These are phyloP conservation scores for Xenus cinereus DNA, from an alignment of 2,113 vertebrate genomes.

Conservation along the genomic window DNA sequence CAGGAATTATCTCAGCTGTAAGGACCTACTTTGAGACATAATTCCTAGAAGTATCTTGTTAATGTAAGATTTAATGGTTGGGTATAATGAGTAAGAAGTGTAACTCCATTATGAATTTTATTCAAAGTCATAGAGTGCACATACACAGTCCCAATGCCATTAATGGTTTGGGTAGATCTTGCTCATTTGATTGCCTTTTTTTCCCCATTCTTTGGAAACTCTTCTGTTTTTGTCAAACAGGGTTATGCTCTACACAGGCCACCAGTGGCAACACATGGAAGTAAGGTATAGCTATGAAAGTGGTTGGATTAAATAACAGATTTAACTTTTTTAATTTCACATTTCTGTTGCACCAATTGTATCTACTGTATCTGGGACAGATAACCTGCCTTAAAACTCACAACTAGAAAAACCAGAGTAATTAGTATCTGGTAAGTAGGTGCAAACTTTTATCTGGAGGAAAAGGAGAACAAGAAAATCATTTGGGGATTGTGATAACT, in stretches of 20 bases:
- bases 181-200: not conserved
- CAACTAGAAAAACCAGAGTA: not conserved
- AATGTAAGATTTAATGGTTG: not conserved
- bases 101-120: not conserved
- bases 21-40: not conserved
- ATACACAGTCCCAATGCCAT: not conserved
- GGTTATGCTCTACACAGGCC: not conserved
- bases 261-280: not conserved
- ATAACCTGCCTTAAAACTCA: not conserved
- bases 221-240: not conserved
- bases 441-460: not conserved
- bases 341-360: not conserved
- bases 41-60: not conserved
- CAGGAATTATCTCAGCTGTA: not conserved
- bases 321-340: not conserved
- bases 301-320: not conserved
- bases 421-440: not conserved
- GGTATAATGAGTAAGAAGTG: not conserved
- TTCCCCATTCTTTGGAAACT: not conserved
- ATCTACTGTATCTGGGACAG: not conserved
- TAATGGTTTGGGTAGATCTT: not conserved
- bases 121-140: not conserved
- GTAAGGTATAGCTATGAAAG: not conserved
- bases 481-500: not conserved
- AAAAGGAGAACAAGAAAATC: not conserved